A percentile compares a stretch with the other conserved stretches of the same genome.
Evolutionary conservation across 2,888 invertebrate genomes (phyloP).

Genomic region (Leistus spinibarbis): DNA sequence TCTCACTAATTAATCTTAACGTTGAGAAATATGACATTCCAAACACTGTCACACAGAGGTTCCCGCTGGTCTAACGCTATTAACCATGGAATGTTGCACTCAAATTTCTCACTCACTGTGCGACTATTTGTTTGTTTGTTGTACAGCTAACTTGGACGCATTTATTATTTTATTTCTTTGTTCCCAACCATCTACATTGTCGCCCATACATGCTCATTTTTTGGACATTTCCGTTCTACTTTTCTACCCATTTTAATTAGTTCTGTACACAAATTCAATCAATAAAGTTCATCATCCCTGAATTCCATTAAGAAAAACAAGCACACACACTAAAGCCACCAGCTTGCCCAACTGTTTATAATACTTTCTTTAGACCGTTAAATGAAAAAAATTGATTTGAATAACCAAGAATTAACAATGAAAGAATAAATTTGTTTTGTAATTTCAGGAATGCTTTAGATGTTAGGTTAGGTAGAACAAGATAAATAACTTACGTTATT

Average conservation of each 20-base stretch:
- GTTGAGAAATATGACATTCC: constrained; percentile 8
- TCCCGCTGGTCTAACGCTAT: background rate
- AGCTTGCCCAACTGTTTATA: too few species aligned
- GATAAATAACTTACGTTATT: background rate
- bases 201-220: background rate
- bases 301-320: background rate
- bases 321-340: too few species aligned
- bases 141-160: background rate
- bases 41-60: background rate
- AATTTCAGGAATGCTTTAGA: background rate
- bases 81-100: background rate
- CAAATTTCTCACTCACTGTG: background rate
- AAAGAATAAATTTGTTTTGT: background rate
- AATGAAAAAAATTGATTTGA: too few species aligned
- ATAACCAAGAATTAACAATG: too few species aligned
- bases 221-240: background rate
- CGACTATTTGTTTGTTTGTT: background rate
- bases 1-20: constrained; percentile 8
- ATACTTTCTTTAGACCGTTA: too few species aligned
- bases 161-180: background rate
- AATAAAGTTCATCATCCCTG: background rate
- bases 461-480: background rate
- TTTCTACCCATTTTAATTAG: background rate
- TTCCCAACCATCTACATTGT: background rate
- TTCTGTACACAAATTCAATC: background rate